Evolutionary conservation across 2,113 vertebrate genomes (phyloP).

Genomic region (Cebidichthys violaceus): DNA sequence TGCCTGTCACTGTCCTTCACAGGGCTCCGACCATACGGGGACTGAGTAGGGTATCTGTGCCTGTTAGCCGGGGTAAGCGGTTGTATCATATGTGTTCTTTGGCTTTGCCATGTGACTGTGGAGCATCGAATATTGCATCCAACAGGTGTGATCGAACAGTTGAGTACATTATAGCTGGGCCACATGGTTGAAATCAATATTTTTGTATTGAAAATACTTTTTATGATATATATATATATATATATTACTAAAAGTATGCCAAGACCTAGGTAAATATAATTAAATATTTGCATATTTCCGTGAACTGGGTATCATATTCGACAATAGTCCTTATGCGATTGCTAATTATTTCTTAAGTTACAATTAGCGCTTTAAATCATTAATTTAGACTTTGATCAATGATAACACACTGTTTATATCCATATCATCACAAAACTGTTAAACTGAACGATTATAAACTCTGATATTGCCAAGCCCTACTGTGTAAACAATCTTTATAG

Average conservation of each 20-base stretch:
- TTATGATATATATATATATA: no score
- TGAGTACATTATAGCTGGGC: not conserved
- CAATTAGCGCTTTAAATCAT: not conserved
- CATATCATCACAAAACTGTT: not conserved
- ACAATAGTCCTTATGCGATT: not conserved
- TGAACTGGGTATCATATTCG: not conserved
- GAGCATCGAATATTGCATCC: slow-evolving; percentile 15
- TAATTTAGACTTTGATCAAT: not conserved
- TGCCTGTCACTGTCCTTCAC: slow-evolving; percentile 26
- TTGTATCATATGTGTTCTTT: slow-evolving; percentile 51
- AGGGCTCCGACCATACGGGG: slow-evolving; percentile 7
- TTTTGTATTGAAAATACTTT: not conserved
- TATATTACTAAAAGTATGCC: not conserved
- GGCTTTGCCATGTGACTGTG: slow-evolving; percentile 50
- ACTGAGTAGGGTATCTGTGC: slow-evolving; percentile 19
- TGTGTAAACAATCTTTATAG: not conserved
- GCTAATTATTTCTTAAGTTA: not conserved
- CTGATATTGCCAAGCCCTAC: not conserved
- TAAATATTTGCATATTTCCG: not conserved
- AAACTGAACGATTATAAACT: not conserved
- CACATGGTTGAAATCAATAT: not conserved
- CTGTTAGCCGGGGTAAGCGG: slow-evolving; percentile 35
- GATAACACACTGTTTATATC: not conserved
- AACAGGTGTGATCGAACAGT: slow-evolving; percentile 41
- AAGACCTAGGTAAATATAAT: not conserved